These are phyloP conservation scores for Tursiops truncatus DNA, from an alignment of 2,113 vertebrate species.

Conservation along the genomic window DNA sequence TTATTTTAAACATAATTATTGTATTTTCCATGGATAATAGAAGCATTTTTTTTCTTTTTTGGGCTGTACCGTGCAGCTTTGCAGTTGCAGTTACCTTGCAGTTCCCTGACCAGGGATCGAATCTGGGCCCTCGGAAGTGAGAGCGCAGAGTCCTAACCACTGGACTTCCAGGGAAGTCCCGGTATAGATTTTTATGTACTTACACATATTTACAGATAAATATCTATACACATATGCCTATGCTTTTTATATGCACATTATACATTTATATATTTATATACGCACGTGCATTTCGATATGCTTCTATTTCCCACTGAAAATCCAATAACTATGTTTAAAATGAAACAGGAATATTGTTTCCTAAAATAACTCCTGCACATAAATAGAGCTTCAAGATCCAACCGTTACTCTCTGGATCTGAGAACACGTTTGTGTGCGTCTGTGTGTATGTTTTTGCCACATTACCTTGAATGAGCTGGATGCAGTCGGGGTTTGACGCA, in stretches of 20 bases:
- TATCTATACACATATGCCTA: background rate
- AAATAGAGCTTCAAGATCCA: background rate
- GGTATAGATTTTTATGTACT: background rate
- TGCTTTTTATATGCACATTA: background rate
- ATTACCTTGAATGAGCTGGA: too few relatives aligned
- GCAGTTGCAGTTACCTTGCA: background rate
- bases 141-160: background rate
- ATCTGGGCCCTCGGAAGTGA: accelerated
- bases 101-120: background rate
- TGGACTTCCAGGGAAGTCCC: background rate
- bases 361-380: background rate
- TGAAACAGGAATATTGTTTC: background rate
- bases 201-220: background rate
- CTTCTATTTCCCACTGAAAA: background rate
- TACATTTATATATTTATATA: accelerated
- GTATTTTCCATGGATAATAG: background rate
- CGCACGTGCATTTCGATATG: too few relatives aligned
- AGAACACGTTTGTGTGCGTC: background rate
- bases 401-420: background rate
- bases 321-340: background rate
- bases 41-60: background rate
- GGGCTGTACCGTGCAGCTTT: background rate
- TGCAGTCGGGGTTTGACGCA: too few relatives aligned
- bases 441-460: too few relatives aligned
- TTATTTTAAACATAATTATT: background rate